Base-by-base conservation (phyloP, 1,140 invertebrate species). In the Anastrepha ludens region DNA sequence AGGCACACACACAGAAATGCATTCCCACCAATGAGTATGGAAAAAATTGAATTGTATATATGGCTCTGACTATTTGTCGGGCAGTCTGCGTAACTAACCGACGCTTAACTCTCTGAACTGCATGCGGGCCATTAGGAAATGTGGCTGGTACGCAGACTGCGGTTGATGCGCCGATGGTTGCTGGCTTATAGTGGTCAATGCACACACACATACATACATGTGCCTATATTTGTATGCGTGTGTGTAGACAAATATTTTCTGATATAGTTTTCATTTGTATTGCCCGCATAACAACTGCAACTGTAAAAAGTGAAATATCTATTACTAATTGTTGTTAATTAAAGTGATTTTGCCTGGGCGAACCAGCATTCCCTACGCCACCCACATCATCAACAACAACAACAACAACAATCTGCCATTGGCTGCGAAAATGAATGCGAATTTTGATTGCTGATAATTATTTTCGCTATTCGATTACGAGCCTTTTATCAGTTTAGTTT, bases 281-380 rank as follows among this genome's bases (percentile, higher is more conserved):
- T 29, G n/a, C 74, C 47, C 41, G 41, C 74, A n/a, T 47, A 78
- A 47, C 47, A 78, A 3, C 8, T 3, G 47, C 74, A 81, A 50
- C 47, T 81, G 47, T 47, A 81, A 50, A 81, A 55, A 81, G 47
- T 81, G 74, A 81, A 81, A 81, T 81, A 81, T 81, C 74, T 81
- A 81, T 81, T 81, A 81, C 74, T 81, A 81, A 81, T 81, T 81
- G 74, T 81, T 81, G 74, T 81, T 81, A 81, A 81, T 81, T 81
- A 81, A 81, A 81, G 74, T 81, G 74, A 81, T 81, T 81, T 55
- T 11, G 47, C 74, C n/a, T n/a, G 8, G 74, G 74, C 74, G n/a
- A 3, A 11, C 47, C 17, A 2, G 74, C 50, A 81, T 81, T 81
- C 74, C 44, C 11, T n/a, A 20, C 6, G 74, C 44, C 74, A 55